These are phyloP conservation scores for Microhierax caerulescens DNA, from an alignment of 2,797 vertebrate genomes.

Conservation along the genomic window DNA sequence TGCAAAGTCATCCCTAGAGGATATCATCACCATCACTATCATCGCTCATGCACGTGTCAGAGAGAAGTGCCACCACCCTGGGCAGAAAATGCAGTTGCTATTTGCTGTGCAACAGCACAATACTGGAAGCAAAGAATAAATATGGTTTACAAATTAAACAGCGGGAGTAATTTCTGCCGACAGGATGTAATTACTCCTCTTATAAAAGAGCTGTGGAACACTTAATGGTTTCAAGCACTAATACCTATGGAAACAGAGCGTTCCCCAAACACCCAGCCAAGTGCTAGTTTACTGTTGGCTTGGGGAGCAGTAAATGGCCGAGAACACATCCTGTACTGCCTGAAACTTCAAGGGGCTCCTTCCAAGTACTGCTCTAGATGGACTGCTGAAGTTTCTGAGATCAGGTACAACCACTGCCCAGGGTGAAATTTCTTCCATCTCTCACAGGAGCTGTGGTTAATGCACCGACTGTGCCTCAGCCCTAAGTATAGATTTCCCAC, in stretches of 20 bases:
- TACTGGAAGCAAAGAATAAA: conserved; percentile 38
- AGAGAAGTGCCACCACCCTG: not conserved
- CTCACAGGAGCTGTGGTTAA: not conserved
- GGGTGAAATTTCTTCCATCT: not conserved
- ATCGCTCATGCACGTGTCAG: not conserved
- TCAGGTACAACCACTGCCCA: not conserved
- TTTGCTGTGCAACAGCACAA: not conserved
- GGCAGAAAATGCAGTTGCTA: not conserved
- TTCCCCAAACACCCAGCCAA: conserved; percentile 11
- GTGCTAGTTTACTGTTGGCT: not conserved
- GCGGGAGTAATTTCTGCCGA: conserved; percentile 10
- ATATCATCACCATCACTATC: rapidly evolving
- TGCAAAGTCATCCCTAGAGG: not conserved
- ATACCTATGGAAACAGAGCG: conserved; percentile 40
- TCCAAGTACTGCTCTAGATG: not conserved
- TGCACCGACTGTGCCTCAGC: not conserved
- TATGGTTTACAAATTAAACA: conserved; percentile 49
- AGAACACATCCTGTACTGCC: conserved; percentile 6
- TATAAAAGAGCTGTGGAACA: conserved; percentile 47
- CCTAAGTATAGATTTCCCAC: not conserved
- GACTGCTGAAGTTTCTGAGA: not conserved
- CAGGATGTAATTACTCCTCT: conserved; percentile 50
- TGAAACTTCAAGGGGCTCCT: not conserved
- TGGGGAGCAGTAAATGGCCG: not conserved
- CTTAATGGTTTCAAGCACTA: conserved; percentile 25